These are phyloP conservation scores for Pegoplata infirma DNA, from an alignment of 2,888 invertebrate species.

Conservation along the genomic window DNA sequence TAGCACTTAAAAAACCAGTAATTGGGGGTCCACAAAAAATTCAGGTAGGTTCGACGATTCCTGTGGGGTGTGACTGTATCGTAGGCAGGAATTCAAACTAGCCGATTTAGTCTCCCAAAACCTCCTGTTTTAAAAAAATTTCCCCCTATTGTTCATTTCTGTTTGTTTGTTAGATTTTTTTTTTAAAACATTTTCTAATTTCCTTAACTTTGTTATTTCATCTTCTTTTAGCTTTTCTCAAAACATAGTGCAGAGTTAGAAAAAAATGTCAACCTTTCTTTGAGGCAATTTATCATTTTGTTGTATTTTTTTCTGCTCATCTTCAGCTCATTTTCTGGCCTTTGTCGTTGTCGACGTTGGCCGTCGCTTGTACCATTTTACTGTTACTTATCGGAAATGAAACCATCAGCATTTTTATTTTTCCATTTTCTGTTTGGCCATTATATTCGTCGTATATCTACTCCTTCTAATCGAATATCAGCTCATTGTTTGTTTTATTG, in stretches of 20 bases:
- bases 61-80: too few species aligned
- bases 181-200: constrained; percentile 52
- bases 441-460: too few species aligned
- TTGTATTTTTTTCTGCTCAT: constrained; percentile 31
- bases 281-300: constrained; percentile 62
- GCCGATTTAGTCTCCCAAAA: too few species aligned
- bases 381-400: constrained; percentile 63
- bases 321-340: constrained; percentile 23
- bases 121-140: too few species aligned
- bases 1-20: too few species aligned
- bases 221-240: constrained; percentile 47
- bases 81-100: too few species aligned
- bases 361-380: constrained; percentile 53
- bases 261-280: constrained; percentile 63
- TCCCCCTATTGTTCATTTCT: neutral
- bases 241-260: constrained; percentile 17
- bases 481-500: constrained; percentile 61
- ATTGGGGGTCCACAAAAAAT: too few species aligned
- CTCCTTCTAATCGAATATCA: constrained; percentile 58
- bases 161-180: neutral
- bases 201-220: constrained; percentile 63
- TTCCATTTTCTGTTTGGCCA: constrained; percentile 60
- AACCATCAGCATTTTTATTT: constrained; percentile 63
- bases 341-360: constrained; percentile 31
- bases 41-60: too few species aligned